phyloP scores from a whole-genome alignment of 64 coral and sea anemone species.

The Montipora foliosa region DNA sequence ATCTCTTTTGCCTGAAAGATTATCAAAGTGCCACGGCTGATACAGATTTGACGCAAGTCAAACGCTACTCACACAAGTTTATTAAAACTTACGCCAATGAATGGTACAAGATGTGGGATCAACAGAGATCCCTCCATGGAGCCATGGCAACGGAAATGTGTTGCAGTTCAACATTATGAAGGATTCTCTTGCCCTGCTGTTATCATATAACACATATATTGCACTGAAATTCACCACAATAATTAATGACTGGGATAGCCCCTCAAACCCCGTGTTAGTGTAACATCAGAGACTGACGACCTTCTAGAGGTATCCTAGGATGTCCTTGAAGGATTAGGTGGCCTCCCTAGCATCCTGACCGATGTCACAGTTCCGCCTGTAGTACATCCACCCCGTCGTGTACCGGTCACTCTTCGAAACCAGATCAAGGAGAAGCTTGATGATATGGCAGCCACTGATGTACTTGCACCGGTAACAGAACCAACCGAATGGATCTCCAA shows the following conservation, averaged over 20 bases:
- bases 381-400: constrained; percentile 1
- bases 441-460: background rate
- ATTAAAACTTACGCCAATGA: constrained; percentile 57
- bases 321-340: constrained; percentile 3
- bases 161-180: constrained; percentile 59
- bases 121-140: no score
- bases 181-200: constrained; percentile 50
- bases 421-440: constrained; percentile 25
- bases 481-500: background rate
- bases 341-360: background rate
- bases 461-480: background rate
- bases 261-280: no score
- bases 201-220: constrained; percentile 53
- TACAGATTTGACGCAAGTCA: no score
- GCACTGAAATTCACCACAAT: constrained; percentile 42
- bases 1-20: constrained; percentile 39
- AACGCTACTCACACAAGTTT: constrained; percentile 12
- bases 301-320: constrained; percentile 61
- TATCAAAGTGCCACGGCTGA: constrained; percentile 38
- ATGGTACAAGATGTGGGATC: constrained; percentile 21
- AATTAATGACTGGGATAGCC: background rate
- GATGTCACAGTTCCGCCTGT: constrained; percentile 26
- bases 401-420: constrained; percentile 42
- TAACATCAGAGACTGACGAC: background rate
- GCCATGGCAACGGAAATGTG: background rate